Evolutionary conservation across 2,797 vertebrate species (phyloP).

Genomic region (Sebastiscus albofasciatus): DNA sequence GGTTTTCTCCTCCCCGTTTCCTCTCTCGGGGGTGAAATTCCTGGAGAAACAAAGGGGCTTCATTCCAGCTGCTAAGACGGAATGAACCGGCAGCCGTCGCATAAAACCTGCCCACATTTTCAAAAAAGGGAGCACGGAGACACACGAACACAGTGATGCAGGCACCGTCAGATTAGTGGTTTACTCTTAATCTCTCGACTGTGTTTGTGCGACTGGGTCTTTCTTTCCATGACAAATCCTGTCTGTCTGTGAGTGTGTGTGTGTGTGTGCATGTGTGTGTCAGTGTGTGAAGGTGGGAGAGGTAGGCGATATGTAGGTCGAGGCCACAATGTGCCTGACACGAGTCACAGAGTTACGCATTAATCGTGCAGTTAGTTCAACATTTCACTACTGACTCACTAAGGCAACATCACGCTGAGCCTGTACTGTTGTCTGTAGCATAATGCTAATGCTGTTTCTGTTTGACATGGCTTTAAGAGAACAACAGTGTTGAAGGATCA

Average conservation of each 20-base stretch:
- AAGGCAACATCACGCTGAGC: constrained; percentile 2
- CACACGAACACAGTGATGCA: constrained; percentile 58
- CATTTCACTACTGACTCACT: constrained; percentile 12
- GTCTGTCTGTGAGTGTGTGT: constrained; percentile 11
- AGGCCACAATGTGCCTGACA: constrained; percentile 42
- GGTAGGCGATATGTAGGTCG: constrained; percentile 72
- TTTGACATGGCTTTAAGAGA: constrained; percentile 44
- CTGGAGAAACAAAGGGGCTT: constrained; percentile 41
- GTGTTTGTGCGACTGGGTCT: constrained; percentile 62
- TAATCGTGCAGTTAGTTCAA: constrained; percentile 6
- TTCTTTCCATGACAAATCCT: constrained; percentile 76
- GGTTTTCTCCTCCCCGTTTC: constrained; percentile 22
- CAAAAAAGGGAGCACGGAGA: constrained; percentile 43
- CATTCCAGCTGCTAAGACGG: constrained; percentile 44
- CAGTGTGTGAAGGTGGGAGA: constrained; percentile 42
- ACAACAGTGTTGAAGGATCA: constrained; percentile 4
- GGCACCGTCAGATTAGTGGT: constrained; percentile 75
- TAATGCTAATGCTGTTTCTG: constrained; percentile 24
- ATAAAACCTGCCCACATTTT: constrained; percentile 64
- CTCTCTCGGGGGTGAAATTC: constrained; percentile 37
- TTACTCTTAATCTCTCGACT: constrained; percentile 78
- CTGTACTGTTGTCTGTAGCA: constrained; percentile 3
- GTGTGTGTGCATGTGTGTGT: neutral
- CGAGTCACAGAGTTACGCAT: constrained; percentile 21
- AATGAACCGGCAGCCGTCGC: constrained; percentile 30